phyloP scores from a whole-genome alignment of 2,888 invertebrate species.

The Oconnorella tubifera region DNA sequence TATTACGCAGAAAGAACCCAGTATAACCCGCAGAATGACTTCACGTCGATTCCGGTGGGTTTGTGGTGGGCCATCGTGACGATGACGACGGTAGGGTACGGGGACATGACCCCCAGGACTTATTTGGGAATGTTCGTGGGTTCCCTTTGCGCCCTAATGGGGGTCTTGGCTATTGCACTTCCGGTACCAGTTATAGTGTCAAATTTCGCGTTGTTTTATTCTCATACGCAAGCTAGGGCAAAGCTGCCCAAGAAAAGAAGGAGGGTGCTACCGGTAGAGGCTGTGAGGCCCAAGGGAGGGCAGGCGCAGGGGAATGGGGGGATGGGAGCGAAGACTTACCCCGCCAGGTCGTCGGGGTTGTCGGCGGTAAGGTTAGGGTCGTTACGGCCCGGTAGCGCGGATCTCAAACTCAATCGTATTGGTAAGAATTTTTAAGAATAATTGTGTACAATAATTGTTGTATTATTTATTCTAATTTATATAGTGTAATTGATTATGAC shows the following conservation, averaged over 20 bases:
- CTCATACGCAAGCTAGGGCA: slow-evolving; percentile 93
- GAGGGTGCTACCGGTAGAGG: slow-evolving; percentile 80
- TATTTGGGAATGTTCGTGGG: slow-evolving; percentile 95
- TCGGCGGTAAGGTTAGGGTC: background rate
- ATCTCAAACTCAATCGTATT: background rate
- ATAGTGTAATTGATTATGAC: too few relatives aligned
- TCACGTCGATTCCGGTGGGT: slow-evolving; percentile 86
- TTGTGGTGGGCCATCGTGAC: slow-evolving; percentile 97
- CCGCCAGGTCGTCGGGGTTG: background rate
- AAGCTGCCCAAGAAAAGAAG: slow-evolving; percentile 88
- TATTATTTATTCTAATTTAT: too few relatives aligned
- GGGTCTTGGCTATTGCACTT: slow-evolving; percentile 87
- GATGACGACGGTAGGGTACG: slow-evolving; percentile 91
- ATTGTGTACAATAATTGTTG: too few relatives aligned
- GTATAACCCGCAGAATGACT: slow-evolving; percentile 90
- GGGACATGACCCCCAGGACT: slow-evolving; percentile 92
- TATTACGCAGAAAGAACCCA: slow-evolving; percentile 93
- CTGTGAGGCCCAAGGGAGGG: slow-evolving; percentile 62
- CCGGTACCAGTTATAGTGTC: slow-evolving; percentile 93
- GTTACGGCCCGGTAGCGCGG: background rate
- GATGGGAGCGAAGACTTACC: background rate
- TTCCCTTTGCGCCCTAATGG: slow-evolving; percentile 84
- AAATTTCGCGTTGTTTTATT: slow-evolving; percentile 96
- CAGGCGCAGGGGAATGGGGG: slow-evolving; percentile 21
- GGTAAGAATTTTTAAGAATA: too few relatives aligned